Evolutionary conservation across 2,888 invertebrate species (phyloP).

Genomic region (Oligia latruncula): DNA sequence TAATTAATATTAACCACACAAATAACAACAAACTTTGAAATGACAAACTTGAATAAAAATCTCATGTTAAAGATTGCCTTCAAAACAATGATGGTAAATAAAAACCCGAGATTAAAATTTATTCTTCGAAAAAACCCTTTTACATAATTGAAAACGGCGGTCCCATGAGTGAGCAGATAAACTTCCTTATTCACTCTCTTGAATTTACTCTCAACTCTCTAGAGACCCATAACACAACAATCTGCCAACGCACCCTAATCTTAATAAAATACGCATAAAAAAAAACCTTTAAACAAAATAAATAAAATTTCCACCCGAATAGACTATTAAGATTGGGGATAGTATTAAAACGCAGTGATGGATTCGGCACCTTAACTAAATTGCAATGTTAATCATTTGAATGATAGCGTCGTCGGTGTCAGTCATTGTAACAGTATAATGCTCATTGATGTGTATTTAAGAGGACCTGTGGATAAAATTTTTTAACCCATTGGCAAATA

Average conservation of each 20-base stretch:
- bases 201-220: conserved; percentile 12
- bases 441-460: background rate
- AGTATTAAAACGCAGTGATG: conserved; percentile 49
- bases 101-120: background rate
- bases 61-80: background rate
- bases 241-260: conserved; percentile 18
- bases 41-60: background rate
- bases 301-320: conserved; percentile 34
- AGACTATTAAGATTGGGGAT: conserved; percentile 23
- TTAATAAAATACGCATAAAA: conserved; percentile 47
- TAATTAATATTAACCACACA: background rate
- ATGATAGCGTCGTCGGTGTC: conserved; percentile 5
- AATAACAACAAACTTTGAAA: background rate
- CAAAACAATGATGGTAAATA: background rate
- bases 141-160: background rate
- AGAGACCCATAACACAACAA: conserved; percentile 13
- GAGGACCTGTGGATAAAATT: background rate
- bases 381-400: conserved; percentile 36
- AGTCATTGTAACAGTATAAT: background rate
- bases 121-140: conserved; percentile 15
- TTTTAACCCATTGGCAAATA: too few species aligned
- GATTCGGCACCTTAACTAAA: conserved; percentile 38
- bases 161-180: conserved; percentile 23
- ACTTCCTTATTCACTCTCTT: conserved; percentile 22
- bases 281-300: conserved; percentile 23